Evolutionary conservation across 2,113 vertebrate species (phyloP).

Genomic region (Pelmatolapia mariae): DNA sequence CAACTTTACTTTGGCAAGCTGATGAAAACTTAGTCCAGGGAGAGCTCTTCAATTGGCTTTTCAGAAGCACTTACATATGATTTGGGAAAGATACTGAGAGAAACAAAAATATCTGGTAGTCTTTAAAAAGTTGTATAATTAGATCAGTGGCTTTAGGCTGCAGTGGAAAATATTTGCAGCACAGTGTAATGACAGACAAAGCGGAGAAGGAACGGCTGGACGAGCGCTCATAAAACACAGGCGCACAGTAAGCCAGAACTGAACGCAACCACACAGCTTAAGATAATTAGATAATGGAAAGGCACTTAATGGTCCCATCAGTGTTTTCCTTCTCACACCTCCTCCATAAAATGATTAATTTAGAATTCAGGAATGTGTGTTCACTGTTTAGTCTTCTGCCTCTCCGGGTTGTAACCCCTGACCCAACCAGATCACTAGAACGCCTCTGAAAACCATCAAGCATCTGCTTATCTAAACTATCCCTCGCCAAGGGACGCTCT

Average conservation of each 20-base stretch:
- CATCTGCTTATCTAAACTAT: conserved; percentile 45
- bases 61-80: not conserved
- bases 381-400: conserved; percentile 45
- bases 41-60: conserved; percentile 11
- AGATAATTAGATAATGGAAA: conserved; percentile 35
- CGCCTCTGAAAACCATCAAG: conserved; percentile 42
- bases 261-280: conserved; percentile 25
- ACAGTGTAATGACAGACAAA: conserved; percentile 44
- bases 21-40: not conserved
- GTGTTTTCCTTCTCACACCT: not conserved
- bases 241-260: not conserved
- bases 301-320: conserved; percentile 5
- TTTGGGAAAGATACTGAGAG: conserved; percentile 2
- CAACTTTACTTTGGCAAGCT: not conserved
- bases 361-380: conserved; percentile 8
- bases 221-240: not conserved
- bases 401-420: conserved; percentile 20
- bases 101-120: conserved; percentile 57
- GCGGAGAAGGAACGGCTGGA: conserved; percentile 17
- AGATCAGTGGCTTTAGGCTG: conserved; percentile 45
- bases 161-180: conserved; percentile 56
- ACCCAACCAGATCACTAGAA: conserved; percentile 30
- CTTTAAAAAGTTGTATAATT: conserved; percentile 58
- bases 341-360: conserved; percentile 13
- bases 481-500: not conserved